Evolutionary conservation across 2,888 invertebrate genomes (phyloP), one percentile per base, ranked within the genome.

Genomic region (Graphium colonna): DNA sequence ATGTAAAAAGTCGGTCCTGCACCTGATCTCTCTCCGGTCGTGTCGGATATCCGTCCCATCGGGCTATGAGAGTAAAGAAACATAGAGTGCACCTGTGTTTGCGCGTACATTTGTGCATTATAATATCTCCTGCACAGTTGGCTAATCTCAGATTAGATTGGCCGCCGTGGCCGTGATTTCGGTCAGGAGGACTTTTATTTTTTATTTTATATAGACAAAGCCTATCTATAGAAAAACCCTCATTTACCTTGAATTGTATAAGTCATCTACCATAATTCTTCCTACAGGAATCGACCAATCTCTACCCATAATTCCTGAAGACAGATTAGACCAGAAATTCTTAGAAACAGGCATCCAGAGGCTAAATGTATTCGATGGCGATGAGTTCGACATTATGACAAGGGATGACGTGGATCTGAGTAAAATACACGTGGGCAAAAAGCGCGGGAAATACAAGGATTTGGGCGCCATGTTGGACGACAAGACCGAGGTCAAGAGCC

Each of bases 361-460:
- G 43, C 83, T 91, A 43, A 95, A 95, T 76, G 89, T 96, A 9
- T 95, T 92, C 71, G 95, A 95, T 67, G 93, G 93, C 82, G 95
- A 95, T 71, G 91, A 94, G 70, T 95, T 95, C 77, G 95, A 95
- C 73, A 90, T 95, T 0, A 94, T 95, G 91, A 92, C 91, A 53
- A 69, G 91, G 12, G 91, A 92, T 45, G 84, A 91, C 60, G 90
- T 94, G 0, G 89, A 89, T 60, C 56, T 85, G 1, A 63, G 66
- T 3, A 74, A 72, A 53, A 79, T 90, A n/a, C 88, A 90, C 63
- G 67, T 77, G 1, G 93, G 93, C 26, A 92, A 93, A 65, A 91
- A 90, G 52, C 93, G 92, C 70, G 91, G 92, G n/a, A 91, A 78
- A 71, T 93, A 89, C 72, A 91, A 73, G 82, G 81, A 93, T 66